phyloP scores from a whole-genome alignment of 2,113 vertebrate genomes.

The Lasiurus borealis region DNA sequence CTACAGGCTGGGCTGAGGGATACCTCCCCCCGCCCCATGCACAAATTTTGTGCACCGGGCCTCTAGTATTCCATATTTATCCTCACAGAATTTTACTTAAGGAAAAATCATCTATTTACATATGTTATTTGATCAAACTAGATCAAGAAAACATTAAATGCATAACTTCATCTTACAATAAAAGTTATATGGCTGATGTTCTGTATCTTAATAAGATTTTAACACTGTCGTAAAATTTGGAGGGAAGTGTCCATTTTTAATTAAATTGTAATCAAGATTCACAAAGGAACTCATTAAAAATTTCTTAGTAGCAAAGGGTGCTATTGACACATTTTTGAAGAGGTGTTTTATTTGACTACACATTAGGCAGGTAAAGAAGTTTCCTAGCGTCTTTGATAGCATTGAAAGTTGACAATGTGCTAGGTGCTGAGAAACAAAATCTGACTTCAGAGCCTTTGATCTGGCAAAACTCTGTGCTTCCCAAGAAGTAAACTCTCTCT shows the following conservation, averaged over 20 bases:
- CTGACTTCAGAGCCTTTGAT: background rate
- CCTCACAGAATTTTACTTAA: background rate
- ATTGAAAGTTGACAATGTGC: background rate
- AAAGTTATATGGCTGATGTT: background rate
- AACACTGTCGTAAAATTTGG: conserved; percentile 20
- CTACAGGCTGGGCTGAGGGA: too few relatives aligned
- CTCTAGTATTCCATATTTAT: background rate
- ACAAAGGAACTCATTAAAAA: conserved; percentile 64
- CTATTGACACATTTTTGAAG: background rate
- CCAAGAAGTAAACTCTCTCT: background rate
- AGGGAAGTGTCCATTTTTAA: conserved; percentile 59
- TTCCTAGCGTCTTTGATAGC: background rate
- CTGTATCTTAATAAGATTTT: conserved; percentile 35
- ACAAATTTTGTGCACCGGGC: too few relatives aligned
- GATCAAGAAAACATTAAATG: background rate
- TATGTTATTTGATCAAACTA: conserved; percentile 11
- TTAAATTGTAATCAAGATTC: conserved; percentile 54
- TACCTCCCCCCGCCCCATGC: too few relatives aligned
- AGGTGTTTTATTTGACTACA: conserved; percentile 59
- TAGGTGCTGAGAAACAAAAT: background rate
- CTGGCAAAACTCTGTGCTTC: background rate
- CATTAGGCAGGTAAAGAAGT: conserved; percentile 33
- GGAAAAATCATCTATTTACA: background rate
- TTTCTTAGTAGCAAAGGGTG: conserved; percentile 57
- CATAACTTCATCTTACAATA: background rate